Conservation (phyloP, 2,113 vertebrate genomes). For the Dicrurus megarhynchus region DNA sequence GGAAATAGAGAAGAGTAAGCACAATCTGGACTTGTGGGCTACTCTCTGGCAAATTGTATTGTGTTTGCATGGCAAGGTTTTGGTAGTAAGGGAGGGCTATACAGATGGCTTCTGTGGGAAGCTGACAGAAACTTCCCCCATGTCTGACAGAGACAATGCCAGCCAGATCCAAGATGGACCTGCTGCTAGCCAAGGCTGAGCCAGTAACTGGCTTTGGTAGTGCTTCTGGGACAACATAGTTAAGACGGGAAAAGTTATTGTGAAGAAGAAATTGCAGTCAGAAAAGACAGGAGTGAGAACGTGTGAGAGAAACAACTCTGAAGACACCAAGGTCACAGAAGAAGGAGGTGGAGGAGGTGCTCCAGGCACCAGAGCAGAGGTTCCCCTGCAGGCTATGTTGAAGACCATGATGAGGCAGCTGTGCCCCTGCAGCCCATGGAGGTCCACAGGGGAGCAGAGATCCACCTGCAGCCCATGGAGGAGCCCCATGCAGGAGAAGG, state of each 20-base stretch:
- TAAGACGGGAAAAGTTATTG: not conserved
- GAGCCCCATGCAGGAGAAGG: no score
- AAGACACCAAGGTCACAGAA: not conserved
- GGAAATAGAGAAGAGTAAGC: not conserved
- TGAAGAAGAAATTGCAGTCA: not conserved
- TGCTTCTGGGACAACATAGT: not conserved
- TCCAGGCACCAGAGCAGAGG: fast-evolving
- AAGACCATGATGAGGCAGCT: not conserved
- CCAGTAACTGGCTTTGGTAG: no score
- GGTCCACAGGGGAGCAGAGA: not conserved
- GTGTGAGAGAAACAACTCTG: not conserved
- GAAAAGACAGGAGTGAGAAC: not conserved
- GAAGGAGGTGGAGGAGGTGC: not conserved
- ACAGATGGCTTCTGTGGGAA: not conserved
- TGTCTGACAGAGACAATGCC: not conserved
- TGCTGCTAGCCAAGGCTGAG: not conserved
- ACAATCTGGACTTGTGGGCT: not conserved
- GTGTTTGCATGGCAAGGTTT: not conserved
- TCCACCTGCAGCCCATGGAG: not conserved
- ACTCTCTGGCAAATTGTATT: not conserved
- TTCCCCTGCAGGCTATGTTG: not conserved
- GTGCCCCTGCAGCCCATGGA: not conserved
- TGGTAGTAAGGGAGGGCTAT: not conserved
- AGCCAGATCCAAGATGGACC: not conserved
- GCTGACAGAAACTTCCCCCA: not conserved